phyloP scores from a whole-genome alignment of 2,113 vertebrate genomes.

The Hypanus sabinus region DNA sequence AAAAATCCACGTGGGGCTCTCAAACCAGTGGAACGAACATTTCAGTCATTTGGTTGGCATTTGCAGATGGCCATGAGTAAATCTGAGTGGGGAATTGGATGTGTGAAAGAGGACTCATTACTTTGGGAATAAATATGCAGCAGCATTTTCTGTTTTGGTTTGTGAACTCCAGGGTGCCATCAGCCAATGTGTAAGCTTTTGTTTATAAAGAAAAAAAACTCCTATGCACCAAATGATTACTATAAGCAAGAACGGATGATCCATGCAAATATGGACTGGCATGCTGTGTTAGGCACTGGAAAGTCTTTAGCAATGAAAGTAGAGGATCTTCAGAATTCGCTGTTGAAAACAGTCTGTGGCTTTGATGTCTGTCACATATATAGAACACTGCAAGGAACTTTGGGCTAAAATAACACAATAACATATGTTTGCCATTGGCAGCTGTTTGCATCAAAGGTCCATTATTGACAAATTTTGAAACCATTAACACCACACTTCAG shows the following conservation, averaged over 20 bases:
- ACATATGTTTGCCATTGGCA: conserved; percentile 26
- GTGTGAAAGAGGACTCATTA: not conserved
- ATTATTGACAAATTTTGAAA: conserved; percentile 26
- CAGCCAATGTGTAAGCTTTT: not conserved
- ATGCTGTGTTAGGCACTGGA: not conserved
- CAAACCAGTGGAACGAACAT: not conserved
- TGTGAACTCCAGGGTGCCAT: conserved; percentile 2
- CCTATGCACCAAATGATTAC: conserved; percentile 1
- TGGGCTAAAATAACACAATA: not conserved
- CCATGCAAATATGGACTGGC: not conserved
- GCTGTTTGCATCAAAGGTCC: conserved; percentile 4
- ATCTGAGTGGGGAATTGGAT: not conserved
- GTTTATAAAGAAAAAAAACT: not conserved
- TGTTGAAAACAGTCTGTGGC: conserved; percentile 1
- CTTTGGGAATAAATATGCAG: not conserved
- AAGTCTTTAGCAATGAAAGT: not conserved
- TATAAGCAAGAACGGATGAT: not conserved
- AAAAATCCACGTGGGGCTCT: not conserved
- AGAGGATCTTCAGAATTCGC: not conserved
- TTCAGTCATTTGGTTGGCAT: not conserved
- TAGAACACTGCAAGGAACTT: not conserved
- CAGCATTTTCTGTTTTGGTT: conserved; percentile 7
- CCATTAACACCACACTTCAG: conserved; percentile 15
- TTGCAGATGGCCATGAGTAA: not conserved
- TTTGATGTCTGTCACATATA: conserved; percentile 34